Conservation (phyloP, 2,113 vertebrate genomes). For the Atractosteus spatula region DNA sequence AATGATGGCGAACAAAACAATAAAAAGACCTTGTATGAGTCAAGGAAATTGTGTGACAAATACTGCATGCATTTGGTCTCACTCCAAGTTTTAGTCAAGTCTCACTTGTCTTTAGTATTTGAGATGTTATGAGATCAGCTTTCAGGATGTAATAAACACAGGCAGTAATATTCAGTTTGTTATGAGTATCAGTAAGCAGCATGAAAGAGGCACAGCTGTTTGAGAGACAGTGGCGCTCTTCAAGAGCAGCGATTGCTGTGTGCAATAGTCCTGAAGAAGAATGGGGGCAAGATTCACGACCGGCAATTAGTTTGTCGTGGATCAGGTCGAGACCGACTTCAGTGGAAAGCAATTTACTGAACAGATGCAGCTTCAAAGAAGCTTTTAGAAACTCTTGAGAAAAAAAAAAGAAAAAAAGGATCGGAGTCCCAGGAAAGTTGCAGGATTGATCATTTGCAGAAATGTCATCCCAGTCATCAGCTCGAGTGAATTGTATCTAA, state of each 20-base stretch:
- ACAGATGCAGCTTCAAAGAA: constrained; percentile 4
- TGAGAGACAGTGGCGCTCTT: not conserved
- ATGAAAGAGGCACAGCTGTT: not conserved
- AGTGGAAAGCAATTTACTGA: constrained; percentile 19
- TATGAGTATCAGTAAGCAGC: not conserved
- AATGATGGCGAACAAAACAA: too few relatives aligned
- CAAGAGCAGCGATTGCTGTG: not conserved
- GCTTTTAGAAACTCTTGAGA: too few relatives aligned
- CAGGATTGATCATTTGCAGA: constrained; percentile 12
- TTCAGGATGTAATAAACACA: not conserved
- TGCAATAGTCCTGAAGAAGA: not conserved
- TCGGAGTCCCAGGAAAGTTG: not conserved
- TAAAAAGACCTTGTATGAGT: too few relatives aligned
- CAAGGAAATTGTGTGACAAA: too few relatives aligned
- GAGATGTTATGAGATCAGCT: too few relatives aligned
- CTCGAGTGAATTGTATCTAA: too few relatives aligned
- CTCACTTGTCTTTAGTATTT: too few relatives aligned
- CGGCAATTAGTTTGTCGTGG: constrained; percentile 9
- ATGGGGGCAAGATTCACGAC: not conserved
- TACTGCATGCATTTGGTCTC: too few relatives aligned
- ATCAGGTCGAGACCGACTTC: constrained; percentile 10
- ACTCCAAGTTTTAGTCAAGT: too few relatives aligned
- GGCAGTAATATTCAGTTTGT: not conserved
- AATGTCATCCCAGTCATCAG: not conserved
- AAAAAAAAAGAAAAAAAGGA: not conserved